Evolutionary conservation across 2,113 vertebrate genomes (phyloP).

Genomic region (Panthera uncia): DNA sequence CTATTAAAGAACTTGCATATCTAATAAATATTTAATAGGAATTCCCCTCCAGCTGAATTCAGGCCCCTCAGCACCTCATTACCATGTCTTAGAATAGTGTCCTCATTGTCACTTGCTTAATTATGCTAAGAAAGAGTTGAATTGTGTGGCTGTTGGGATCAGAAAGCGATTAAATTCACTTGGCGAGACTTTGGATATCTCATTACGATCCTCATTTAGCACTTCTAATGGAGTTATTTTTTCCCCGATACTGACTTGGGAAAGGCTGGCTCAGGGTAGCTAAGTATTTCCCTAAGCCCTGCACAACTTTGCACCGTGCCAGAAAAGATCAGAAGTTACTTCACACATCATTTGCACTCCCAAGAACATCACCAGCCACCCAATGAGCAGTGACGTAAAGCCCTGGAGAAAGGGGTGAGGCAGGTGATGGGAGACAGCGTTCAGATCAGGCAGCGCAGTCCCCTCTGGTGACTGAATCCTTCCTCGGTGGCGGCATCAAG

Average conservation of each 20-base stretch:
- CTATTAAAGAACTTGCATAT: conserved; percentile 85
- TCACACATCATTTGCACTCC: conserved; percentile 64
- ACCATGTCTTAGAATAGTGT: conserved; percentile 88
- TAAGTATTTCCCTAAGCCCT: conserved; percentile 71
- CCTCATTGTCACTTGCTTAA: conserved; percentile 91
- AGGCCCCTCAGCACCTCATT: conserved; percentile 89
- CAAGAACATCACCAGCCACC: conserved; percentile 6
- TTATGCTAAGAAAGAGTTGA: conserved; percentile 89
- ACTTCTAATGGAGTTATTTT: conserved; percentile 87
- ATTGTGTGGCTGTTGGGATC: conserved; percentile 88
- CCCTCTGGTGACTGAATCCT: not conserved
- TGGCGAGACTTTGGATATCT: conserved; percentile 88
- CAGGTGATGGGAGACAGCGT: not conserved
- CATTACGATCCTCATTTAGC: conserved; percentile 90
- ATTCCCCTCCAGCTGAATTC: conserved; percentile 87
- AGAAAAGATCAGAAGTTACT: conserved; percentile 67
- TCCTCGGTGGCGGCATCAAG: not conserved
- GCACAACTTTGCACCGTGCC: conserved; percentile 52
- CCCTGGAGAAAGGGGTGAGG: not conserved
- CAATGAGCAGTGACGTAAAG: not conserved
- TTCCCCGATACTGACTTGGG: conserved; percentile 70
- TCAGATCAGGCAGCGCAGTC: not conserved
- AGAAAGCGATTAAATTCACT: conserved; percentile 92
- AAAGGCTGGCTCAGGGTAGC: conserved; percentile 68
- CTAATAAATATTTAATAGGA: conserved; percentile 93